Evolutionary conservation across 53 echinoderm and acorn worm species (phyloP).

Genomic region (Arbacia lixula): DNA sequence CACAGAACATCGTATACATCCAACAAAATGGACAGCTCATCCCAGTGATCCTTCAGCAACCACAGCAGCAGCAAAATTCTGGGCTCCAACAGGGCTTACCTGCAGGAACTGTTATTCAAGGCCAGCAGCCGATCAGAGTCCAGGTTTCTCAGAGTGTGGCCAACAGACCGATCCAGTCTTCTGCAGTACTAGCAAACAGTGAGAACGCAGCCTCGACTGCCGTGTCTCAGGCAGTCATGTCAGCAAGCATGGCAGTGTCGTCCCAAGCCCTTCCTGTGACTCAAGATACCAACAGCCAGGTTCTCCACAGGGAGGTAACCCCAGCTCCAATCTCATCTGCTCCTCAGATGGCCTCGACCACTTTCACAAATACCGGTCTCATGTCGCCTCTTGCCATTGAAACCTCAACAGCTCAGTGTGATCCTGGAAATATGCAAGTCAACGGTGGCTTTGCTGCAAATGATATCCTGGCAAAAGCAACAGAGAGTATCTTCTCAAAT

Average conservation of each 20-base stretch:
- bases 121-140: conserved; percentile 46
- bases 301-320: not conserved
- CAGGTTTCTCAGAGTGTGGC: not conserved
- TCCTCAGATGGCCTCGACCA: conserved; percentile 10
- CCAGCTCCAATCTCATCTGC: conserved; percentile 7
- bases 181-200: not conserved
- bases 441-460: conserved; percentile 58
- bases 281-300: not conserved
- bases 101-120: not conserved
- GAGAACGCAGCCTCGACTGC: not conserved
- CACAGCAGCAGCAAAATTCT: conserved; percentile 47
- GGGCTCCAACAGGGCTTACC: not conserved
- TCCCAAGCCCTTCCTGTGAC: not conserved
- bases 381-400: conserved; percentile 52
- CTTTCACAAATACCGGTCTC: conserved; percentile 4
- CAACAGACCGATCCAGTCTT: conserved; percentile 19
- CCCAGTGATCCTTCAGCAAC: conserved; percentile 85
- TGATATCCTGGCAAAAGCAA: conserved; percentile 97
- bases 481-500: conserved; percentile 89
- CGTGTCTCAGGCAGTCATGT: too few relatives aligned
- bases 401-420: conserved; percentile 34
- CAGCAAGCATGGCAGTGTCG: not conserved
- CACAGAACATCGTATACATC: conserved; percentile 89
- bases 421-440: not conserved
- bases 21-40: conserved; percentile 97